Evolutionary conservation across 2,888 invertebrate species (phyloP), one percentile per base, ranked within the genome.

Genomic region (Masnerella sp.): DNA sequence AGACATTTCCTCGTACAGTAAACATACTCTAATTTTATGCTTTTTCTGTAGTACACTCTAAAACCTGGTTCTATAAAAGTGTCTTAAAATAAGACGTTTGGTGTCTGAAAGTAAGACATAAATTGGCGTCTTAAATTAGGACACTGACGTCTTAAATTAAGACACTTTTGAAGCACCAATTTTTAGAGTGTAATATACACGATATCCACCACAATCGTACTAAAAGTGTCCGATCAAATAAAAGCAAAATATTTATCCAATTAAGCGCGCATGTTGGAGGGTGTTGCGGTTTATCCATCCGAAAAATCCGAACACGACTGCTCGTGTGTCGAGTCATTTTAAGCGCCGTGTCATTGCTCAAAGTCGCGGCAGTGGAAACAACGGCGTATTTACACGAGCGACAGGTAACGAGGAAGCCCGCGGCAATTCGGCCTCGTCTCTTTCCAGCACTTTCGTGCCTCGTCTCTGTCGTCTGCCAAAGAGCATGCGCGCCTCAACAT

Each of bases 351-450:
- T 74, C 68, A 59, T 68, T 45, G 20, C 58, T 69, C 59, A 64
- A 69, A 74, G 74, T 71, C 32, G 59, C 67, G 51, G 28, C 59
- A 67, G 69, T 76, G 77, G 77, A 80, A 82, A 80, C 79, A 79
- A 78, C 79, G 77, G 78, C 78, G 77, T 79, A 75, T 68, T 69
- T 74, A 69, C 76, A 76, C 78, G 78, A 77, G 79, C 79, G 72
- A 72, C 70, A 77, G 80, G 83, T 80, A 80, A 81, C 80, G 80
- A 82, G 81, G 78, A 78, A 79, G 72, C 77, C 78, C 77, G 80
- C 64, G 68, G 71, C 59, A 64, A 64, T 72, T 71, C 80, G 81
- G 79, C 74, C 74, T 76, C 77, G 68, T 76, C 75, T 77, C 72
- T 70, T 74, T 56, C 61, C 72, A 74, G 52, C 62, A 47, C 62